Conservation (phyloP, 2,113 vertebrate species). For the Leiothrix lutea region DNA sequence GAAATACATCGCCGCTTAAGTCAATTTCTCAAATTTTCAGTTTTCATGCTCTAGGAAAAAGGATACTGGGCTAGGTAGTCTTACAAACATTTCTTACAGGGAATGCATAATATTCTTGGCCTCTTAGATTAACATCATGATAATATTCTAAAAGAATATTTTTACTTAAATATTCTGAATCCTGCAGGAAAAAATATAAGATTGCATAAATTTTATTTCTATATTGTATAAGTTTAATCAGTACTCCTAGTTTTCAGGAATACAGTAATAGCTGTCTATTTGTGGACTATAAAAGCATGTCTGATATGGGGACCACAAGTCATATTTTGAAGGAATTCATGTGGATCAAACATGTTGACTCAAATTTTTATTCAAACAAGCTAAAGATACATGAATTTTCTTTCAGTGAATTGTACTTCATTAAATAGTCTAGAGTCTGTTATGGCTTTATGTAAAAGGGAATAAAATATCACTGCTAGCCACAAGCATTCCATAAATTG, state of each 20-base stretch:
- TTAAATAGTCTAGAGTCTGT: background rate
- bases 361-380: background rate
- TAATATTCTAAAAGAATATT: background rate
- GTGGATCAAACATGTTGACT: background rate
- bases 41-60: background rate
- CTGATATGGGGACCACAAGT: background rate
- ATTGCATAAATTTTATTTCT: background rate
- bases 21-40: background rate
- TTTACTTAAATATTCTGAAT: background rate
- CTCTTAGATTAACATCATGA: background rate
- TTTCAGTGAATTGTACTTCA: background rate
- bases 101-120: background rate
- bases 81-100: background rate
- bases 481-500: background rate
- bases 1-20: background rate
- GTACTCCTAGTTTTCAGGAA: background rate
- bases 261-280: background rate
- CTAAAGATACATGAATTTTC: background rate
- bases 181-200: background rate
- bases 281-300: fast-evolving
- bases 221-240: background rate
- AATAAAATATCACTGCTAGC: background rate
- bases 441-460: background rate
- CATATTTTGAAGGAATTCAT: background rate
- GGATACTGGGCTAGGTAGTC: background rate